These are phyloP conservation scores for Odontomyia ornata DNA, from an alignment of 2,888 invertebrate genomes.

Conservation along the genomic window DNA sequence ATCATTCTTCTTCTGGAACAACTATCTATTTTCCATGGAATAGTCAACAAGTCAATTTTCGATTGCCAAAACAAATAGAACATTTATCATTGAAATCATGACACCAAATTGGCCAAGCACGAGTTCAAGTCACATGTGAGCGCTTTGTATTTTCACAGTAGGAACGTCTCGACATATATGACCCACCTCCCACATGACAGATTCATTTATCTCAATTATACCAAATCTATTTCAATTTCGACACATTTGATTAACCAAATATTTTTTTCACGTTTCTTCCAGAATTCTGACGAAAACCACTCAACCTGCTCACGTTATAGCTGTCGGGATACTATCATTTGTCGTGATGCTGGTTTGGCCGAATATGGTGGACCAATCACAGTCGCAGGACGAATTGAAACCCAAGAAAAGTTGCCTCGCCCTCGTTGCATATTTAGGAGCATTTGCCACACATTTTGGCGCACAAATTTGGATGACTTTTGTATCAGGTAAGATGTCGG, in stretches of 20 bases:
- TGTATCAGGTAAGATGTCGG: constrained; percentile 73
- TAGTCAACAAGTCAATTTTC: no score
- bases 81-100: neutral
- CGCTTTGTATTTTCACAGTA: neutral
- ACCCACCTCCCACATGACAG: neutral
- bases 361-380: constrained; percentile 58
- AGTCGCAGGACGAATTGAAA: constrained; percentile 45
- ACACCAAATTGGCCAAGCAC: neutral
- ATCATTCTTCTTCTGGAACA: no score
- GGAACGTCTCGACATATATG: neutral
- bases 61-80: no score
- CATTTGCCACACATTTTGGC: constrained; percentile 84
- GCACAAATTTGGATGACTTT: constrained; percentile 94
- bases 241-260: neutral
- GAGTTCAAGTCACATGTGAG: neutral
- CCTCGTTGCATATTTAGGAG: constrained; percentile 76
- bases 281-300: constrained; percentile 78
- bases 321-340: constrained; percentile 69
- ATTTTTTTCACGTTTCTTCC: constrained; percentile 58
- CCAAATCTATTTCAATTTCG: constrained; percentile 13
- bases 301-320: constrained; percentile 82
- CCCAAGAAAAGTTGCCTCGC: constrained; percentile 56
- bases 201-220: neutral
- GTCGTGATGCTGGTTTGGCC: constrained; percentile 66
- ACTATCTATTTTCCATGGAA: no score